Percentiles rank a stretch among this genome's conserved stretches.
Conservation (phyloP, 1,140 invertebrate genomes). For the Drosophila aff. region DNA sequence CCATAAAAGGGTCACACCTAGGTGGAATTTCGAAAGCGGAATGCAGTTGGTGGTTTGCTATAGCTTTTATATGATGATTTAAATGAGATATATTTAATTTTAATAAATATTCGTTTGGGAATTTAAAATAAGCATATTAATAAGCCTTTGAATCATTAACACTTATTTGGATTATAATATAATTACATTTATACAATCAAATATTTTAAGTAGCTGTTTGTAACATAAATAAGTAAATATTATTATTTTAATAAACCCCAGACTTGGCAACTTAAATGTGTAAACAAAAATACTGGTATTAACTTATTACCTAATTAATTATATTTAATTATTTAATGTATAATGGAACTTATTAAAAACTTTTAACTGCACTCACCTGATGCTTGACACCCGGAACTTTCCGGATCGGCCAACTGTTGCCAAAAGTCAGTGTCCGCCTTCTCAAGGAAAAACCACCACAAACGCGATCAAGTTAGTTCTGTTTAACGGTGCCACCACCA, state of each 20-base stretch:
- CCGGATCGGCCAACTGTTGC: slow-evolving; percentile 62
- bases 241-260: neutral
- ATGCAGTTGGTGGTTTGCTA: neutral
- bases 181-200: neutral
- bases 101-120: neutral
- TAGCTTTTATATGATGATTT: neutral
- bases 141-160: neutral
- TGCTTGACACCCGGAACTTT: slow-evolving; percentile 9
- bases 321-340: neutral
- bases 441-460: neutral
- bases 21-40: neutral
- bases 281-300: neutral
- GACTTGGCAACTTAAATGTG: neutral
- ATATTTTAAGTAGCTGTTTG: neutral
- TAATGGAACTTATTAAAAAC: neutral
- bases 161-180: neutral
- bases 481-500: slow-evolving; percentile 18
- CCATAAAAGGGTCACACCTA: neutral
- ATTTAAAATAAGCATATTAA: neutral
- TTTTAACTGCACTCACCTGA: slow-evolving; percentile 19
- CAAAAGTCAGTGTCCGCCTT: slow-evolving; percentile 31
- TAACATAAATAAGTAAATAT: neutral
- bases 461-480: slow-evolving; percentile 2
- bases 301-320: neutral
- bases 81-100: too few relatives aligned